Evolutionary conservation across 2,113 vertebrate species (phyloP), one percentile per base, ranked within the genome.

Genomic region (Prietella phreatophila): DNA sequence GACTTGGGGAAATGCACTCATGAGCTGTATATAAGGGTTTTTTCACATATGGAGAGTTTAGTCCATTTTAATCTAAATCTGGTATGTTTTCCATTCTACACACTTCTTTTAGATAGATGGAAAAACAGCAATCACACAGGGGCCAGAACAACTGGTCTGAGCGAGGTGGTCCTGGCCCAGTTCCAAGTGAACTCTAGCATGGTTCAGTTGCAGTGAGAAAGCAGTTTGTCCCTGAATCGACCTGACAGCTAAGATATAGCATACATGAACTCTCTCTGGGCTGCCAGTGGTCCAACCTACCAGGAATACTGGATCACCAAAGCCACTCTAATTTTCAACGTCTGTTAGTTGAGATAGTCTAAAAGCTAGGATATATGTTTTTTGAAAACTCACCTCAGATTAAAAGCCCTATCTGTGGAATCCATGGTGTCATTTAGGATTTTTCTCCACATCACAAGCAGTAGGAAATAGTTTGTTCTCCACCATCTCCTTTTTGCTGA

Each of bases 401-500:
- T 27, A 78, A 78, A 42, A 27, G 22, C 27, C 50, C 42, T 50
- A 47, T 50, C 2, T 3, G 14, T 78, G 5, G 22, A 50, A 78
- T 27, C 22, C 42, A 50, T 14, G 13, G 42, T 78, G 75, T 78
- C 25, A 17, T 76, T 47, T 50, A 42, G 39, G 71, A 39, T 71
- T 76, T 42, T 76, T 25, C 42, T 15, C 19, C 22, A 6, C 39
- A 78, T 50, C 75, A 78, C 75, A 78, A 50, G 42, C 42, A 50
- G 25, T 78, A 78, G 75, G 22, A 78, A 78, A 78, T 25, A 27
- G 75, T 53, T 50, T 78, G 75, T 78, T 15, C 39, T 53, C 47
- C 47, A 50, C 42, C 75, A 53, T 78, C 25, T 53, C 75, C 36
- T 78, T 78, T 76, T 50, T 78, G 11, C 75, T 78, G 75, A 78